Evolutionary conservation across 1,140 invertebrate genomes (phyloP).

Genomic region (Luehdorfia chinensis): DNA sequence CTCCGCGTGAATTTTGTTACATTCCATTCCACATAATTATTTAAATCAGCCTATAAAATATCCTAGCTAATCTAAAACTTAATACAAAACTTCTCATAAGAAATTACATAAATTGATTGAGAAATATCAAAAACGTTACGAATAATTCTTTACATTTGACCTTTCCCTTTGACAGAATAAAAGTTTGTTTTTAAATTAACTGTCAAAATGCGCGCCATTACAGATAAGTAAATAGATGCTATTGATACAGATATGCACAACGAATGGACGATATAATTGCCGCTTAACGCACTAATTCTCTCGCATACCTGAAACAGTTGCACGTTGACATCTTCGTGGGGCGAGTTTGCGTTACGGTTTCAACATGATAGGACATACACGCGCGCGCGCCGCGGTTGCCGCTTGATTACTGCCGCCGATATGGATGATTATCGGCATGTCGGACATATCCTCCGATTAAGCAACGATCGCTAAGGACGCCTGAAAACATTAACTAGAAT

Average conservation of each 20-base stretch:
- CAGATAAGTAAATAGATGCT: slow-evolving; percentile 4
- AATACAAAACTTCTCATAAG: slow-evolving; percentile 4
- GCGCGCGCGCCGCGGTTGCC: slow-evolving; percentile 31
- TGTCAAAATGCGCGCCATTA: slow-evolving; percentile 7
- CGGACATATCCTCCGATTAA: slow-evolving; percentile 35
- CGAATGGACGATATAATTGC: slow-evolving; percentile 2
- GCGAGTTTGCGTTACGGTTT: slow-evolving; percentile 23
- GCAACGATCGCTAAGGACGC: slow-evolving; percentile 25
- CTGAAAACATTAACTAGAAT: too few species aligned
- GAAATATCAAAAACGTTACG: slow-evolving; percentile 2
- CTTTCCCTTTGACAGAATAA: background rate
- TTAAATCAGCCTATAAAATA: slow-evolving; percentile 20
- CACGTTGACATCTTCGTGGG: slow-evolving; percentile 41
- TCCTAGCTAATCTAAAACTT: slow-evolving; percentile 17
- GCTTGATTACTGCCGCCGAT: slow-evolving; percentile 26
- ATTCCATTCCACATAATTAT: slow-evolving; percentile 20
- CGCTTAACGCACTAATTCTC: slow-evolving; percentile 29
- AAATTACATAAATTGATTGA: too few species aligned
- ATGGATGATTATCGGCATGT: slow-evolving; percentile 24
- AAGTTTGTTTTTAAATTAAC: too few species aligned
- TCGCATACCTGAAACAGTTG: slow-evolving; percentile 43
- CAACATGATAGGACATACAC: slow-evolving; percentile 31
- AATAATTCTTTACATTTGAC: background rate
- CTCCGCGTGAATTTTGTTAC: slow-evolving; percentile 11
- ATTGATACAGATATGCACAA: background rate